Evolutionary conservation across 1,140 invertebrate species (phyloP).

Genomic region (Chrysoperla carnea): DNA sequence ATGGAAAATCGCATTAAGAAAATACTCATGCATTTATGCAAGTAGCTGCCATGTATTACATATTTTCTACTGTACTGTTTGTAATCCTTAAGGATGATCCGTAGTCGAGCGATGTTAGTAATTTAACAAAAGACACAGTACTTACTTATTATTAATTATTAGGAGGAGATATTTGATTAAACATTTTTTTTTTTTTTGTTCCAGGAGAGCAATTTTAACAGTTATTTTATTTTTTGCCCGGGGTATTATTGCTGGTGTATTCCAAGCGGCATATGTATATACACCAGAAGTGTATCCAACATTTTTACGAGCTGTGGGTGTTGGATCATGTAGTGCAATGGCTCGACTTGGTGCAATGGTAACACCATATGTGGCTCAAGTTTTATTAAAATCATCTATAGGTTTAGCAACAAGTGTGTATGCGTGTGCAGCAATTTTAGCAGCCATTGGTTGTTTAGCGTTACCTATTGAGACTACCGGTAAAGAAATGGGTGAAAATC

Average conservation of each 20-base stretch:
- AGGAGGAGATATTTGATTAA: too few relatives aligned
- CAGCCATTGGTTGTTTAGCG: conserved; percentile 51
- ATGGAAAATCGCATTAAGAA: too few relatives aligned
- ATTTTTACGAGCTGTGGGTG: conserved; percentile 67
- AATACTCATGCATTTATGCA: too few relatives aligned
- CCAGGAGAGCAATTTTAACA: conserved; percentile 61
- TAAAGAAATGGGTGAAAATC: conserved; percentile 37
- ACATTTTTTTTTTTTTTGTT: conserved; percentile 16
- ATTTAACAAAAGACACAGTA: too few relatives aligned
- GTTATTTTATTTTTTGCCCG: conserved; percentile 75
- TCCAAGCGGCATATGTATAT: conserved; percentile 91
- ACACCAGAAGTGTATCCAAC: conserved; percentile 92
- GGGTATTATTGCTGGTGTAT: conserved; percentile 83
- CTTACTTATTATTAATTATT: too few relatives aligned
- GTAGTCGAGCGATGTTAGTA: too few relatives aligned
- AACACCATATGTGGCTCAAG: conserved; percentile 86
- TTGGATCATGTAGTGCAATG: conserved; percentile 79
- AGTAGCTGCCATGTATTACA: too few relatives aligned
- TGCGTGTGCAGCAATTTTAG: conserved; percentile 48
- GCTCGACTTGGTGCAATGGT: conserved; percentile 82
- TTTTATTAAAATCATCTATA: conserved; percentile 52
- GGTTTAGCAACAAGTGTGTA: conserved; percentile 55
- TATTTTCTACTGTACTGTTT: too few relatives aligned
- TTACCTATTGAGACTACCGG: conserved; percentile 68
- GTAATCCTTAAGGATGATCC: too few relatives aligned